A percentile compares a stretch with the other conserved stretches of the same genome.
Conservation (phyloP, 2,113 vertebrate species). For the Leptosomus discolor region DNA sequence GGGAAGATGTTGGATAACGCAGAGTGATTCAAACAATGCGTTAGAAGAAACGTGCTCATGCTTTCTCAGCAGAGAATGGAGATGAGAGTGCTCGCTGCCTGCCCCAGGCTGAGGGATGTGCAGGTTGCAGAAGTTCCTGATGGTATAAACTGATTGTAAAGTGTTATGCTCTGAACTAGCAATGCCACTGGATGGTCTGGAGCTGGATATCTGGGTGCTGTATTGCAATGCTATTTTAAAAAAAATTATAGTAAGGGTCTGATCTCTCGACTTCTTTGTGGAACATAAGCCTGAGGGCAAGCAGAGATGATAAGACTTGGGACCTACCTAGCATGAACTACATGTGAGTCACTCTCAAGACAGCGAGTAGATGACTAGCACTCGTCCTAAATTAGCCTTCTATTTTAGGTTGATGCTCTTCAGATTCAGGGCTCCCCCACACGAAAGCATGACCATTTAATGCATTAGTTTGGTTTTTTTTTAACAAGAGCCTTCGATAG, state of each 20-base stretch:
- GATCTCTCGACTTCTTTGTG: not conserved
- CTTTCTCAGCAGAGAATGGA: not conserved
- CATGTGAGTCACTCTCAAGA: constrained; percentile 17
- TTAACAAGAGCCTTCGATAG: not conserved
- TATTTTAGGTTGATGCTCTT: constrained; percentile 32
- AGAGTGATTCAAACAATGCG: not conserved
- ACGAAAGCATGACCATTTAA: not conserved
- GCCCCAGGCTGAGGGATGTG: not conserved
- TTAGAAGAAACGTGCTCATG: not conserved
- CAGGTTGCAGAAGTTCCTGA: not conserved
- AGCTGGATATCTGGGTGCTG: not conserved
- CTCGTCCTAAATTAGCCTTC: constrained; percentile 4
- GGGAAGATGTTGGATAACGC: not conserved
- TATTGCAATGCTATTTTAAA: not conserved
- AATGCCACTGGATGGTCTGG: not conserved
- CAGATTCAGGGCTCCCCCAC: not conserved
- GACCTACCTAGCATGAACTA: constrained; percentile 1
- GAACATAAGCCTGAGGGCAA: not conserved
- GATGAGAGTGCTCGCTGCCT: accelerated
- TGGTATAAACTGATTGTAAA: not conserved
- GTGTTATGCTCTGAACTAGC: not conserved
- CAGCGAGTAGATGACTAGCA: constrained; percentile 14
- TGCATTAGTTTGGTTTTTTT: not conserved
- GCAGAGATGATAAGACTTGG: not conserved
- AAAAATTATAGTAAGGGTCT: not conserved